A percentile compares a stretch with the other conserved stretches of the same genome.
Evolutionary conservation across 2,888 invertebrate species (phyloP).

Genomic region (Thereva unica): DNA sequence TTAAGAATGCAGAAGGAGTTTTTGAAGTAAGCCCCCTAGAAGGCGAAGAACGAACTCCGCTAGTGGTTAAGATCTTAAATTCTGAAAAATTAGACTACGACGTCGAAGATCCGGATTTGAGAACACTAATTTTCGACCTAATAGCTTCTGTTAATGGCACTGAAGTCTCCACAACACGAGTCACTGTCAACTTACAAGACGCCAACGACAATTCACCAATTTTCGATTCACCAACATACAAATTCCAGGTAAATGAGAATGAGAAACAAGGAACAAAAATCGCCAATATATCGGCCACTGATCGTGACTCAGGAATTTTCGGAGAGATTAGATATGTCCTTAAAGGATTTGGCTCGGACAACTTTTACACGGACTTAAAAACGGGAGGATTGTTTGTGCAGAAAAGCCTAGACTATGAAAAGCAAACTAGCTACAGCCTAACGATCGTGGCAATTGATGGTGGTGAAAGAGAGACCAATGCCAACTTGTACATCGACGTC

Average conservation of each 20-base stretch:
- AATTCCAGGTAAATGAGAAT: constrained; percentile 70
- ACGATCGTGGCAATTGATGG: constrained; percentile 82
- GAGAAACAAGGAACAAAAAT: constrained; percentile 65
- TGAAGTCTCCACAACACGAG: constrained; percentile 65
- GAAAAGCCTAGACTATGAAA: constrained; percentile 74
- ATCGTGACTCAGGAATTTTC: constrained; percentile 73
- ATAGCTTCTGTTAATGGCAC: constrained; percentile 63
- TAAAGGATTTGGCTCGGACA: constrained; percentile 78
- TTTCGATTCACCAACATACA: constrained; percentile 67
- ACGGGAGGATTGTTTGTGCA: constrained; percentile 71
- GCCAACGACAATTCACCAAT: constrained; percentile 80
- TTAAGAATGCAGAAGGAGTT: constrained; percentile 63
- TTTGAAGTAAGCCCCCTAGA: constrained; percentile 69
- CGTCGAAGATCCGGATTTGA: constrained; percentile 63
- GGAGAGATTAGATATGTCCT: constrained; percentile 74
- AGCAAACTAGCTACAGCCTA: constrained; percentile 76
- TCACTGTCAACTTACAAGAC: constrained; percentile 70
- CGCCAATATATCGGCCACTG: constrained; percentile 69
- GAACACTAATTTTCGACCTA: constrained; percentile 70
- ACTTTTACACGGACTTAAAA: constrained; percentile 70
- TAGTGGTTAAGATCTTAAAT: constrained; percentile 72
- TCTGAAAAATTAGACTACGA: constrained; percentile 73
- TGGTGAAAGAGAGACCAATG: constrained; percentile 72
- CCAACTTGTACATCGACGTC: constrained; percentile 72
- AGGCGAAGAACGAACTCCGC: constrained; percentile 74